These are phyloP conservation scores for Ectemnius cavifrons DNA, from an alignment of 2,888 invertebrate genomes.

Conservation along the genomic window DNA sequence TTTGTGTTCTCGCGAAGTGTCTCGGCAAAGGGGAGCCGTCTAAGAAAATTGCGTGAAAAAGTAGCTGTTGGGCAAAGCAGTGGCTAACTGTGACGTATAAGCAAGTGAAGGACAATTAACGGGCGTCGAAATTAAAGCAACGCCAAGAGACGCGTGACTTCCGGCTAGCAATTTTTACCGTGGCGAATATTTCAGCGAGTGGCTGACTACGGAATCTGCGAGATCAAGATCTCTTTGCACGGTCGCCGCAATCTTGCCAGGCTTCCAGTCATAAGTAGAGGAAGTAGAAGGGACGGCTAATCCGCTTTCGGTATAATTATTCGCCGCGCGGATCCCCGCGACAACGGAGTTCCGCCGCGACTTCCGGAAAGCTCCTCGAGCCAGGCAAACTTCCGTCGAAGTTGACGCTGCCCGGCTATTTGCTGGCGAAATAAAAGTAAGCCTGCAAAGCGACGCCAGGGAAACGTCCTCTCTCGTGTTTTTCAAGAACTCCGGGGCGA, in stretches of 20 bases:
- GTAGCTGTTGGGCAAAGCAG: slow-evolving; percentile 39
- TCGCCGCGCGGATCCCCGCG: slow-evolving; percentile 22
- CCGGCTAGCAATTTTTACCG: not conserved
- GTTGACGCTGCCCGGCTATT: too few species aligned
- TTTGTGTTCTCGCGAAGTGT: too few species aligned
- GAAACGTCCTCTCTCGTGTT: not conserved
- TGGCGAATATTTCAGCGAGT: not conserved
- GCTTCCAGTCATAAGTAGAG: slow-evolving; percentile 27
- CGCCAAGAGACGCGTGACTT: not conserved
- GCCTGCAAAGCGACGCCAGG: not conserved
- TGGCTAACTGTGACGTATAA: slow-evolving; percentile 49
- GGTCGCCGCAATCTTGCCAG: slow-evolving; percentile 35
- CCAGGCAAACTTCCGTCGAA: too few species aligned
- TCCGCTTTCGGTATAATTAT: slow-evolving; percentile 44
- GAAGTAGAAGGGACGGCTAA: slow-evolving; percentile 33
- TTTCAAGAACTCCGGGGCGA: too few species aligned
- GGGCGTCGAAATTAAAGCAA: not conserved
- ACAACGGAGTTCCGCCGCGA: slow-evolving; percentile 2
- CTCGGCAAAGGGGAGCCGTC: too few species aligned
- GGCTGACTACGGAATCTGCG: not conserved
- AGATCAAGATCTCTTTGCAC: slow-evolving; percentile 17
- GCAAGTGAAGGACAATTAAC: slow-evolving; percentile 37
- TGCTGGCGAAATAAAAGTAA: not conserved
- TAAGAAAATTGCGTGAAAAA: slow-evolving; percentile 21
- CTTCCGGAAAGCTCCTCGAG: not conserved